These are phyloP conservation scores for Vanessa atalanta DNA, from an alignment of 1,140 invertebrate genomes.

Conservation along the genomic window DNA sequence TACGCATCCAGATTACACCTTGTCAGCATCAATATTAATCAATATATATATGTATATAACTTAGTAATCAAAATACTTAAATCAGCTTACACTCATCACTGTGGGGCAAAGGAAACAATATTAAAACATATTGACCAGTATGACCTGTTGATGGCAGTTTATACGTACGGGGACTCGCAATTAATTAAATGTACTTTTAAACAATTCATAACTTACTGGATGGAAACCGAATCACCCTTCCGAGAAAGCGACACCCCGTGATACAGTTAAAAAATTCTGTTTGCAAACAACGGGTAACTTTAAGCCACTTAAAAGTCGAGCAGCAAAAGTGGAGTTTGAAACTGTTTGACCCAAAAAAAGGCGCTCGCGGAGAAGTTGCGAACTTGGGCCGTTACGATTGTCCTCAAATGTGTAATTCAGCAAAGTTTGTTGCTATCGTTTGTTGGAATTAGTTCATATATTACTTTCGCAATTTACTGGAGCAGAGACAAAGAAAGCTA, in stretches of 20 bases:
- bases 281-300: slow-evolving; percentile 51
- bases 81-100: neutral
- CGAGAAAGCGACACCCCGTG: slow-evolving; percentile 25
- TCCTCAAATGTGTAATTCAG: slow-evolving; percentile 48
- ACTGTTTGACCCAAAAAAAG: slow-evolving; percentile 55
- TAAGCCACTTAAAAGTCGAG: slow-evolving; percentile 59
- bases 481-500: slow-evolving; percentile 18
- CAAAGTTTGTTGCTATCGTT: slow-evolving; percentile 32
- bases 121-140: too few species aligned
- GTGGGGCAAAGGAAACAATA: too few species aligned
- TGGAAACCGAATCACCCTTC: neutral
- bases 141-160: too few species aligned
- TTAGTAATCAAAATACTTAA: neutral
- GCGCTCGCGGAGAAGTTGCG: neutral
- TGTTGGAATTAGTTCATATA: slow-evolving; percentile 43
- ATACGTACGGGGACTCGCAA: neutral
- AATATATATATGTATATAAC: too few species aligned
- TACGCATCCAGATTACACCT: neutral
- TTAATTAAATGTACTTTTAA: neutral
- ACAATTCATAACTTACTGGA: slow-evolving; percentile 9
- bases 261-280: slow-evolving; percentile 39
- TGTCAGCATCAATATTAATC: neutral
- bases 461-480: slow-evolving; percentile 34
- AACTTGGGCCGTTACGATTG: slow-evolving; percentile 27
- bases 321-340: slow-evolving; percentile 50